Evolutionary conservation across 2,113 vertebrate species (phyloP).

Genomic region (Indri indri): DNA sequence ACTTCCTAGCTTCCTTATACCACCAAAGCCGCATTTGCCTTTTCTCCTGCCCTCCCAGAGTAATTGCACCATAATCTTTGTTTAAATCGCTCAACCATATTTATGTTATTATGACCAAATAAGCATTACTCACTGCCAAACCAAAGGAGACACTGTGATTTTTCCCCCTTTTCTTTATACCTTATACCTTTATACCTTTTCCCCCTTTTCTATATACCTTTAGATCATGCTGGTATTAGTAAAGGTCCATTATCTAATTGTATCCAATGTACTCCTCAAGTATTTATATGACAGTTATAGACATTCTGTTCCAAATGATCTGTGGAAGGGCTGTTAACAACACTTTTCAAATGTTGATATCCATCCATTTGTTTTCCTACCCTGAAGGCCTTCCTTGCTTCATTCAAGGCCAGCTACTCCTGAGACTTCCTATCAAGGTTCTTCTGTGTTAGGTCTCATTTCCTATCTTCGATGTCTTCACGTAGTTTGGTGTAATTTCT

Average conservation of each 20-base stretch:
- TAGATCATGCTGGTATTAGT: background rate
- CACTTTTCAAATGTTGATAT: background rate
- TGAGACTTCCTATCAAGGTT: background rate
- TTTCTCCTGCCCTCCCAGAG: background rate
- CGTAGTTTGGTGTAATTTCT: background rate
- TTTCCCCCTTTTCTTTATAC: too few relatives aligned
- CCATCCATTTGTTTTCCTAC: background rate
- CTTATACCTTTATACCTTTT: too few relatives aligned
- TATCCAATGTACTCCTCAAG: background rate
- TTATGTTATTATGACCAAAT: background rate
- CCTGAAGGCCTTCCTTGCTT: background rate
- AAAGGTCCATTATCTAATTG: background rate
- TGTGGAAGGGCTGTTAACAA: background rate
- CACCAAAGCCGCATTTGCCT: background rate
- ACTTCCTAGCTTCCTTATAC: background rate
- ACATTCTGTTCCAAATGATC: background rate
- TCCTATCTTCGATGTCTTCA: background rate
- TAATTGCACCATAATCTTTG: background rate
- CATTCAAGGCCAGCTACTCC: background rate
- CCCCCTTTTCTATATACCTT: background rate
- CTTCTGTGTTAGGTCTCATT: background rate
- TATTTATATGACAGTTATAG: background rate
- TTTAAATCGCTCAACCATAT: background rate
- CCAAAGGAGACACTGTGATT: background rate
- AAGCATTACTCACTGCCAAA: background rate